These are phyloP conservation scores for Aythya baeri DNA, from an alignment of 2,113 vertebrate species.

Conservation along the genomic window DNA sequence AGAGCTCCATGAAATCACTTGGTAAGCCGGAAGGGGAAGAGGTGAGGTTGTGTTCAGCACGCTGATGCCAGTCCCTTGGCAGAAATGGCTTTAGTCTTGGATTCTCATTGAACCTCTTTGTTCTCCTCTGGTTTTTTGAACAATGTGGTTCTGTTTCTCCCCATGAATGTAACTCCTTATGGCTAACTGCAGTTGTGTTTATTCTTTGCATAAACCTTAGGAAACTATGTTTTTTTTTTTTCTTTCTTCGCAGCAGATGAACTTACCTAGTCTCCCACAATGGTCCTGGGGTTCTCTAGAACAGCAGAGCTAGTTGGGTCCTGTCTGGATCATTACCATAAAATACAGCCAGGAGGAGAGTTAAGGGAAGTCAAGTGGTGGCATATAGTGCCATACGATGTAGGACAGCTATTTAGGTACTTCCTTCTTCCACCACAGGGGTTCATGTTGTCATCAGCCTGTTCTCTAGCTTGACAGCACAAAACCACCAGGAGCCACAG, in stretches of 20 bases:
- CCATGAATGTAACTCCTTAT: not conserved
- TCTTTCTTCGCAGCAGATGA: not conserved
- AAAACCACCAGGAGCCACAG: constrained; percentile 1
- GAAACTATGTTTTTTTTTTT: not conserved
- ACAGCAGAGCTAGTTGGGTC: not conserved
- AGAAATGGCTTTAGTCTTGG: not conserved
- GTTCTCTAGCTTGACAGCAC: not conserved
- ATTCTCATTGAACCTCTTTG: constrained; percentile 42
- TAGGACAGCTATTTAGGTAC: constrained; percentile 51
- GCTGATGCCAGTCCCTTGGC: not conserved
- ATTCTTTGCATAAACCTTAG: not conserved
- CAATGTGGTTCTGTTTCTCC: constrained; percentile 7
- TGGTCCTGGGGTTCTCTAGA: not conserved
- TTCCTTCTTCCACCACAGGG: not conserved
- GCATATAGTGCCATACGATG: not conserved
- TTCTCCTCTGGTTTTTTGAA: constrained; percentile 32
- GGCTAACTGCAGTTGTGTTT: not conserved
- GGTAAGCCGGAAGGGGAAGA: not conserved
- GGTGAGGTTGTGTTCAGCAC: not conserved
- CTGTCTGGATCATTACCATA: not conserved
- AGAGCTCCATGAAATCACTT: not conserved
- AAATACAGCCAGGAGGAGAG: not conserved
- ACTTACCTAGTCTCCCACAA: not conserved
- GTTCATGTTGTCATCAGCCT: not conserved
- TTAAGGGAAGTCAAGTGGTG: not conserved